phyloP scores from a whole-genome alignment of 2,888 invertebrate species.

The Prosopocoilus inquinatus region DNA sequence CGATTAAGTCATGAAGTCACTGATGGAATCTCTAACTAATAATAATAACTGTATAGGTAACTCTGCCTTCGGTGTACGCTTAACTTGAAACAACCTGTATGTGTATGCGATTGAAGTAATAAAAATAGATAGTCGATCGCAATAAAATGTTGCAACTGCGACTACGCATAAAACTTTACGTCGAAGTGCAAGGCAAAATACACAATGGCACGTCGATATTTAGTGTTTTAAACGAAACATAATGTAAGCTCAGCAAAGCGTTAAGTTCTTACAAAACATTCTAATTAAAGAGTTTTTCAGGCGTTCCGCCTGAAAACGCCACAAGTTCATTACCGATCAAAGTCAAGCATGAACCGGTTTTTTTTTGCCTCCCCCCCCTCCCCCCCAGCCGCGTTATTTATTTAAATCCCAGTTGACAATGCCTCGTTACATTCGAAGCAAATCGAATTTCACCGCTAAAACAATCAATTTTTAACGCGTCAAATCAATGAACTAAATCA shows the following conservation, averaged over 20 bases:
- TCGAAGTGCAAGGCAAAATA: not conserved
- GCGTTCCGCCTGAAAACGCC: constrained; percentile 44
- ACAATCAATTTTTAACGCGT: constrained; percentile 45
- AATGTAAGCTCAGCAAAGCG: constrained; percentile 18
- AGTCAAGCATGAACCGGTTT: constrained; percentile 36
- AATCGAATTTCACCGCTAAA: constrained; percentile 45
- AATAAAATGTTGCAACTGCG: not conserved
- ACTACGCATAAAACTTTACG: not conserved
- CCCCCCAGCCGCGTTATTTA: constrained; percentile 32
- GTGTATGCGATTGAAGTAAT: no score
- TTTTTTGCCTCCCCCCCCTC: constrained; percentile 27
- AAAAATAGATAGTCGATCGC: no score
- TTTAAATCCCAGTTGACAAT: constrained; percentile 43
- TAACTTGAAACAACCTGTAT: no score
- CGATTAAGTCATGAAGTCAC: no score
- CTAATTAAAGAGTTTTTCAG: constrained; percentile 47
- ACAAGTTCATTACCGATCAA: constrained; percentile 46
- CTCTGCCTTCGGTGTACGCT: no score
- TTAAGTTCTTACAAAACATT: constrained; percentile 33
- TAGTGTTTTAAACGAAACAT: constrained; percentile 4
- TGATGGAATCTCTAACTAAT: no score
- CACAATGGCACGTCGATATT: constrained; percentile 2
- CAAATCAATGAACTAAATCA: constrained; percentile 46
- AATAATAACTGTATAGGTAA: no score
- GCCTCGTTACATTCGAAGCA: constrained; percentile 43